phyloP scores from a whole-genome alignment of 2,888 invertebrate species.

The Drosophila maculinotata region DNA sequence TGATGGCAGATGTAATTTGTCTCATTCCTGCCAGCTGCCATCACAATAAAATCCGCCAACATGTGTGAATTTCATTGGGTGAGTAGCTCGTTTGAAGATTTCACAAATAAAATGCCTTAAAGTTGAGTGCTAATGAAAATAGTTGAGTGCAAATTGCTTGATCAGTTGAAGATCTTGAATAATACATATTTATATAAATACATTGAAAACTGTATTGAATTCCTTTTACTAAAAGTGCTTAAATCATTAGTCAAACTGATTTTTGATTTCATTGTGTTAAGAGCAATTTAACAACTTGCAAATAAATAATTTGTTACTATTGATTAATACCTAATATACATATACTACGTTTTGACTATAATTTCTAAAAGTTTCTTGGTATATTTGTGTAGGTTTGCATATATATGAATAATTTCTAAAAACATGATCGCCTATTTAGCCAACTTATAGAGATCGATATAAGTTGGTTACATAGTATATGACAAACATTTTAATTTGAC shows the following conservation, averaged over 20 bases:
- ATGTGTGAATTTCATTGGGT: slow-evolving; percentile 56
- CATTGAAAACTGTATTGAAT: no score
- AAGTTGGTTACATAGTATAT: no score
- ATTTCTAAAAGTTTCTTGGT: no score
- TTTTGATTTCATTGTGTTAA: neutral
- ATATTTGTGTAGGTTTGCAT: no score
- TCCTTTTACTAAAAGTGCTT: neutral
- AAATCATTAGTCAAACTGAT: neutral
- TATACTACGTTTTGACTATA: neutral
- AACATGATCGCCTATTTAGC: no score
- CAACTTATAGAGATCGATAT: no score
- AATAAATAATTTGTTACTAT: neutral
- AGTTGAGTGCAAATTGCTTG: slow-evolving; percentile 23
- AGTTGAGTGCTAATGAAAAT: slow-evolving; percentile 34
- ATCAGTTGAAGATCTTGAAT: slow-evolving; percentile 9
- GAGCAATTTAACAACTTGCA: neutral
- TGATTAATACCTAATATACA: neutral
- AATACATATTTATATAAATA: neutral
- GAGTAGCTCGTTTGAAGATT: slow-evolving; percentile 54
- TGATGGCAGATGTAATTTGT: no score
- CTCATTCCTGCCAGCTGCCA: slow-evolving; percentile 22
- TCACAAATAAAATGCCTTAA: slow-evolving; percentile 8
- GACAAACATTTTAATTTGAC: no score
- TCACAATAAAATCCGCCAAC: slow-evolving; percentile 59
- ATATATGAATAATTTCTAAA: no score